Base-by-base conservation (phyloP, 1,140 invertebrate genomes). In the Callitettix versicolor region DNA sequence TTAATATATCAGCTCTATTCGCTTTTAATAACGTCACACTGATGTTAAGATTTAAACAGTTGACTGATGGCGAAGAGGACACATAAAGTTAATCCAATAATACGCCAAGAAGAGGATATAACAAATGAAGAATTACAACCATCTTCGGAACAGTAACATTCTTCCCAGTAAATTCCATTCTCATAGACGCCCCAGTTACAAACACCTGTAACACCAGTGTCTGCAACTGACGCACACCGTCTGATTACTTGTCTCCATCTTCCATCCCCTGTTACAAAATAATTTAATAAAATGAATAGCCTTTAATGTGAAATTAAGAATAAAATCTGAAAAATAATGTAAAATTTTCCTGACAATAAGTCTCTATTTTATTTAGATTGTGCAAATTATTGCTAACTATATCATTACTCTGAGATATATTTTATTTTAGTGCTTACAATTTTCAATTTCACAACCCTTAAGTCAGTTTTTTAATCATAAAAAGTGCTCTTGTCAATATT, bases 151-250 rank as follows among this genome's bases (percentile, higher is more conserved):
- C 91, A 95, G 63, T 93, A 95, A 65, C 91, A 95, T 67, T 94
- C 88, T 68, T 95, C 88, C 91, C 91, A 95, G 65, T 92, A 95
- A 0, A 91, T 86, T 3, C 91, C 90, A 64, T 95, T 94, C 54
- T 88, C 82, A 60, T 88, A 82, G 12, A 94, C 89, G 14, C 91
- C 91, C 91, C 91, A 95, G 67, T 95, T 94, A 64, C 91, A 95
- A 1, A 91, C 88, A 38, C 87, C 87, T 0, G 88, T 92, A 0
- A 91, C 89, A 61, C 91, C 91, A 26, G 85, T 92, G 58, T 90
- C 89, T 6, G 89, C 80, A 1, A 94, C 86, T 1, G 89, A 92
- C 3, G 89, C 88, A 75, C 91, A 95, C 21, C 90, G 76, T 24
- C 91, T 72, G 50, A 92, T 88, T 0, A 95, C 91, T 71, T 92